Evolutionary conservation across 2,113 vertebrate species (phyloP).

Genomic region (Dicentrarchus labrax): DNA sequence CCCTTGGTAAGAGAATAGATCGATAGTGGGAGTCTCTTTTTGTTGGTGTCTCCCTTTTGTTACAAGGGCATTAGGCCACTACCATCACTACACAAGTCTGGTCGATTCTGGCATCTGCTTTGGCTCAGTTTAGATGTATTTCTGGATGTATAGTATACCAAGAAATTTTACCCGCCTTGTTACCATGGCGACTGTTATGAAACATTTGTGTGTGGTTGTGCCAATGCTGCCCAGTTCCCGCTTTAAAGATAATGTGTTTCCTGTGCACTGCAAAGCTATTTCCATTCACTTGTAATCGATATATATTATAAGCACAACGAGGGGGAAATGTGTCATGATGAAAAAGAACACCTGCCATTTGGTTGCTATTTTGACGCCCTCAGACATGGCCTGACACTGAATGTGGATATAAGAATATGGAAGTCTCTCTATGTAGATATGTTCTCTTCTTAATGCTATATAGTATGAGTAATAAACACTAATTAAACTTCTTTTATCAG

Average conservation of each 20-base stretch:
- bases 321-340: not conserved
- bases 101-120: conserved; percentile 3
- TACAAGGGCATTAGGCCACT: conserved; percentile 50
- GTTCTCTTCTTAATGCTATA: not conserved
- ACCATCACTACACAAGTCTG: conserved; percentile 11
- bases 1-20: conserved; percentile 74
- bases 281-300: not conserved
- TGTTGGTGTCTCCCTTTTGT: conserved; percentile 47
- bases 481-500: not conserved
- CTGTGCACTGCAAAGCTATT: conserved; percentile 33
- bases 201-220: conserved; percentile 64
- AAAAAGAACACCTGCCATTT: not conserved
- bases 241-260: conserved; percentile 45
- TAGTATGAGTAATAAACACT: not conserved
- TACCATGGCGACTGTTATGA: conserved; percentile 57
- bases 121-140: conserved; percentile 2
- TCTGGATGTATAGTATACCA: conserved; percentile 14
- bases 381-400: not conserved
- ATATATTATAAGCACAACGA: not conserved
- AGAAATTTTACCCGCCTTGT: conserved; percentile 28
- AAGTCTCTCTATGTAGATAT: not conserved
- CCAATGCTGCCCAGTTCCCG: conserved; percentile 59
- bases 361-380: not conserved
- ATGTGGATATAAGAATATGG: not conserved
- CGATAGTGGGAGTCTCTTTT: conserved; percentile 64